These are phyloP conservation scores for Drosophila mayaguana DNA, from an alignment of 2,888 invertebrate species.

Conservation along the genomic window DNA sequence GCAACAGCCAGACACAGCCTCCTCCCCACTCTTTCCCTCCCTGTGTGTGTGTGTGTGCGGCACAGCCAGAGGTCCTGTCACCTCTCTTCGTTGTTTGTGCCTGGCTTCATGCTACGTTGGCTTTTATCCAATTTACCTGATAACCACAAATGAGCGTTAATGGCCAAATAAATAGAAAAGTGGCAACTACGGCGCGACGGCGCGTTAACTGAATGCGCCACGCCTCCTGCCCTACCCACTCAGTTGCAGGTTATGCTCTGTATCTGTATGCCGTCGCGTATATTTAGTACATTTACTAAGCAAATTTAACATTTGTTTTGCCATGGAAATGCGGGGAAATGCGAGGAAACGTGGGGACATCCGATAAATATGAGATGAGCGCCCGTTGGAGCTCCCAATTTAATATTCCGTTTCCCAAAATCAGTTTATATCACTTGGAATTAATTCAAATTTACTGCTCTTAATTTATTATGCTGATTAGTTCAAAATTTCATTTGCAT, in stretches of 20 bases:
- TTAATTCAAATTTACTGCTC: background rate
- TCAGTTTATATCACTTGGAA: conserved; percentile 7
- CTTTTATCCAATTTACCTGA: conserved; percentile 81
- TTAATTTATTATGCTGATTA: background rate
- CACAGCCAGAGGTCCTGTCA: conserved; percentile 19
- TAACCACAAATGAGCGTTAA: conserved; percentile 80
- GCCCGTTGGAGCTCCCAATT: conserved; percentile 31
- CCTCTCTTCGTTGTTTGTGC: conserved; percentile 23
- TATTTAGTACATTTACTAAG: conserved; percentile 71
- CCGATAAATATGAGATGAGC: conserved; percentile 40
- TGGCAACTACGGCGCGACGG: conserved; percentile 74
- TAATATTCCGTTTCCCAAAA: conserved; percentile 15
- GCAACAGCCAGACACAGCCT: conserved; percentile 22
- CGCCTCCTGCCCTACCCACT: background rate
- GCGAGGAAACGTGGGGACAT: conserved; percentile 6
- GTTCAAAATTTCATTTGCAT: no score
- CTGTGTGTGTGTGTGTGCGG: background rate
- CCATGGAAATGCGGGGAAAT: conserved; percentile 25
- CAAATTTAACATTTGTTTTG: conserved; percentile 61
- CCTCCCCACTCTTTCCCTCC: background rate
- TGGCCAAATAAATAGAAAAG: conserved; percentile 80
- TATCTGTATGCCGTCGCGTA: conserved; percentile 37
- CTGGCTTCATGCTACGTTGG: conserved; percentile 76
- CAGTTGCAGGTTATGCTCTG: conserved; percentile 22
- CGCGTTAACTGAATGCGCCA: conserved; percentile 65